Evolutionary conservation across 1,140 invertebrate genomes (phyloP).

Genomic region (Gerris buenoi): DNA sequence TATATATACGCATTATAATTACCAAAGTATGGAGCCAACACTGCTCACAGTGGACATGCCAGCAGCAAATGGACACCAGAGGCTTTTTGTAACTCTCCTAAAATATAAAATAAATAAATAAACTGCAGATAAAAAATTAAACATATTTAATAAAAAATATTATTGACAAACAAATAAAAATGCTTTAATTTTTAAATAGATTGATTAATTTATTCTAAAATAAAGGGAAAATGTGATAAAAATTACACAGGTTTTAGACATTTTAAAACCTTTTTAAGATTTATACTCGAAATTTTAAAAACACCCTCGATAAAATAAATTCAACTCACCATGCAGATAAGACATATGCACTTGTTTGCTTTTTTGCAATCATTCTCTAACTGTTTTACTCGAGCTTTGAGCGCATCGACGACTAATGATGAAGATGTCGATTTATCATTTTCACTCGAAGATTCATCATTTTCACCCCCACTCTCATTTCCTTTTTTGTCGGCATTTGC

Average conservation of each 20-base stretch:
- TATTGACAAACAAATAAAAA: no score
- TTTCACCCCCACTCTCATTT: background rate
- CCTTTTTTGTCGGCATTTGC: background rate
- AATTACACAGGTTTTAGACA: constrained; percentile 22
- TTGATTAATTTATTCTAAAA: no score
- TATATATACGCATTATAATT: constrained; percentile 23
- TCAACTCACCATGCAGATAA: constrained; percentile 72
- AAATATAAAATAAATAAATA: constrained; percentile 15
- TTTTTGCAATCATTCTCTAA: constrained; percentile 37
- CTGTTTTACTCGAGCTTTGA: constrained; percentile 51
- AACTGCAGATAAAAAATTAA: no score
- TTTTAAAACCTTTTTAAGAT: background rate
- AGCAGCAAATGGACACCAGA: constrained; percentile 87
- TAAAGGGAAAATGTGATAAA: no score
- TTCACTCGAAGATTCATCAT: background rate
- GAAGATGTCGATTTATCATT: constrained; percentile 8
- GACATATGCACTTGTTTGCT: constrained; percentile 54
- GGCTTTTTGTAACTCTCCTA: constrained; percentile 64
- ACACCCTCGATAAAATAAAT: no score
- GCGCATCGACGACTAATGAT: constrained; percentile 50
- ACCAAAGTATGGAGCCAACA: constrained; percentile 83
- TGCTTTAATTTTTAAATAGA: background rate
- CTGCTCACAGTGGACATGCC: constrained; percentile 89
- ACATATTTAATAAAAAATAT: no score
- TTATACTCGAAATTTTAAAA: no score